These are phyloP conservation scores for Rhinopomastus cyanomelas DNA, from an alignment of 2,113 vertebrate genomes.

Conservation along the genomic window DNA sequence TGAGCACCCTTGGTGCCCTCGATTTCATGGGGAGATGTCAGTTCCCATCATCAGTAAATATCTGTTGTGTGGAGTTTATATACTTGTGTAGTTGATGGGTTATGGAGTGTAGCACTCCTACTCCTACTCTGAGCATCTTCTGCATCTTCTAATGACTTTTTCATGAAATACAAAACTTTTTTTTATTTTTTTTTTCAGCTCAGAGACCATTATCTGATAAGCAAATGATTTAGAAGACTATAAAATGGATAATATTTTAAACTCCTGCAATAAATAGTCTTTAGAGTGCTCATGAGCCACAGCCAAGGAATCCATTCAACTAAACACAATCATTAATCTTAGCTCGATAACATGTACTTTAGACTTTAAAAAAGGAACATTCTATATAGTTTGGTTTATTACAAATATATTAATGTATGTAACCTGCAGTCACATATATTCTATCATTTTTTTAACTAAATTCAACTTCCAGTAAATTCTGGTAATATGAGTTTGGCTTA, in stretches of 20 bases:
- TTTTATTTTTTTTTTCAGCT: slow-evolving; percentile 22
- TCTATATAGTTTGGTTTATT: slow-evolving; percentile 11
- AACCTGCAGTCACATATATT: neutral
- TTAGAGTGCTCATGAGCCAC: neutral
- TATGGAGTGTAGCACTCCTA: neutral
- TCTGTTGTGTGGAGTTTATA: neutral
- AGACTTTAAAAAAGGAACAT: neutral
- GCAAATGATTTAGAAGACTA: slow-evolving; percentile 49
- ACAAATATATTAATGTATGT: neutral
- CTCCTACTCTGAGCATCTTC: neutral
- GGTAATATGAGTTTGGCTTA: neutral
- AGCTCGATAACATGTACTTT: neutral
- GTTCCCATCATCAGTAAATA: neutral
- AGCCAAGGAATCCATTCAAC: slow-evolving; percentile 33
- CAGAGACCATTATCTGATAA: slow-evolving; percentile 22
- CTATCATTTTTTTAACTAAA: slow-evolving; percentile 1
- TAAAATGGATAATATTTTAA: slow-evolving; percentile 44
- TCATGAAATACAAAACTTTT: neutral
- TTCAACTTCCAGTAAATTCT: neutral
- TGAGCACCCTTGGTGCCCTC: neutral
- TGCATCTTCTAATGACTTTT: slow-evolving; percentile 17
- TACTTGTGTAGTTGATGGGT: neutral
- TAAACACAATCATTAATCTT: slow-evolving; percentile 41
- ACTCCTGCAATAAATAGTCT: slow-evolving; percentile 30
- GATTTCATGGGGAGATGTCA: neutral